Base-by-base conservation (phyloP, 2,113 vertebrate species). In the Eleginops maclovinus region DNA sequence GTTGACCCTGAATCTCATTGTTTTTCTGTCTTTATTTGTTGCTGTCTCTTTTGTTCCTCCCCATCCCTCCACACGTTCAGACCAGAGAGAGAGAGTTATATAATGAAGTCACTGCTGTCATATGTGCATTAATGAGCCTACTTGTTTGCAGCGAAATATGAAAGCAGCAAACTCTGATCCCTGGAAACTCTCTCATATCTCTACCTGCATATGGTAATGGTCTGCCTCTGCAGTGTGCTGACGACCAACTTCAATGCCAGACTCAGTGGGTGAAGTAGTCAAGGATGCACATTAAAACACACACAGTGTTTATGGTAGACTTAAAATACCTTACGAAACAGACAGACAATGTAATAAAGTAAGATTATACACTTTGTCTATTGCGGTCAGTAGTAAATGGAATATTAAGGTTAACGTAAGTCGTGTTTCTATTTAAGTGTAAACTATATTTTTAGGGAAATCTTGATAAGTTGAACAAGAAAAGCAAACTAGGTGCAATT, bases 111-210 rank as follows among this genome's bases (percentile, higher is more conserved):
- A 9, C 68, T 62, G 28, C 24, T 12, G 2, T 72, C 47, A 63
- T 65, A 40, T 71, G 54, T 75, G 44, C 77, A 62, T 60, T 79
- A 82, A 89, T 89, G 82, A 91, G 58, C 51, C 61, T n/a, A 9
- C 72, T 61, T 77, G 70, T 77, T 75, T 75, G 63, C 71, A 66
- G 46, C 16, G 59, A 72, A 75, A 77, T 58, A 75, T 75, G 60
- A 59, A 81, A 80, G 68, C 22, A 60, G 46, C 53, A 66, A 47
- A n/a, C 50, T 70, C 53, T 55, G 53, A 71, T 83, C 84, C 51
- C 44, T 2, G 0, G 54, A 59, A 75, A 76, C 47, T 24, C 40
- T 60, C 13, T 59, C 4, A 1, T 24, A 24, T 31, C 79, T 22
- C 22, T 50, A 61, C 62, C 56, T 69, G 75, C 56, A 41, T 51